Percentiles rank a stretch among this genome's conserved stretches.
Conservation (phyloP, 1,140 invertebrate genomes). For the Megalonaias nervosa region DNA sequence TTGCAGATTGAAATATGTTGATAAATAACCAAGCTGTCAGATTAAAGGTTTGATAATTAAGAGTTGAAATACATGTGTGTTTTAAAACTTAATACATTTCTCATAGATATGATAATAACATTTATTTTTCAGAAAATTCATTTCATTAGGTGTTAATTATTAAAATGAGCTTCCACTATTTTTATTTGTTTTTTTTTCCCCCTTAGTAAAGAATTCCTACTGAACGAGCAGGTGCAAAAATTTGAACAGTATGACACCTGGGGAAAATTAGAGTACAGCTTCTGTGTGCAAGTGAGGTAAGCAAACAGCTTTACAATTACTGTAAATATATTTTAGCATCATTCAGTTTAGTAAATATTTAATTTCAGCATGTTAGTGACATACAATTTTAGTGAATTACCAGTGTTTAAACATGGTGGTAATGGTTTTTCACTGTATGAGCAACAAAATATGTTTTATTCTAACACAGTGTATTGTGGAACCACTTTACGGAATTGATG, state of each 20-base stretch:
- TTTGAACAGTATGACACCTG: conserved; percentile 61
- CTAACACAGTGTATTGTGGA: too few species aligned
- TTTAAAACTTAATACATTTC: too few species aligned
- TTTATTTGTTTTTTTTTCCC: conserved; percentile 9
- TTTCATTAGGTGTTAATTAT: conserved; percentile 1
- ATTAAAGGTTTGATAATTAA: too few species aligned
- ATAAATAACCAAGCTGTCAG: too few species aligned
- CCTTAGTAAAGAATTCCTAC: conserved; percentile 53
- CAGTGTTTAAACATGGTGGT: too few species aligned
- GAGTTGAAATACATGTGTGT: too few species aligned
- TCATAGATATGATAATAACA: not conserved
- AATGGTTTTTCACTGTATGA: not conserved
- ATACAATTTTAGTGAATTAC: too few species aligned
- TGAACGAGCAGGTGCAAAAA: conserved; percentile 51
- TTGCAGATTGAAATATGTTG: too few species aligned
- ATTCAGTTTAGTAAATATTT: too few species aligned
- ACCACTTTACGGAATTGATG: too few species aligned
- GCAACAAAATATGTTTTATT: not conserved
- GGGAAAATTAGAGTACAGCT: conserved; percentile 56
- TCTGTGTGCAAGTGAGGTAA: conserved; percentile 60
- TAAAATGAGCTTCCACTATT: not conserved
- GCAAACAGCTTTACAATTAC: not conserved
- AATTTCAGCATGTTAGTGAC: too few species aligned
- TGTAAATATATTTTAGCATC: too few species aligned
- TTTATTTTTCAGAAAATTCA: not conserved